Base-by-base conservation (phyloP, 2,797 vertebrate genomes). In the Acanthiza pusilla region DNA sequence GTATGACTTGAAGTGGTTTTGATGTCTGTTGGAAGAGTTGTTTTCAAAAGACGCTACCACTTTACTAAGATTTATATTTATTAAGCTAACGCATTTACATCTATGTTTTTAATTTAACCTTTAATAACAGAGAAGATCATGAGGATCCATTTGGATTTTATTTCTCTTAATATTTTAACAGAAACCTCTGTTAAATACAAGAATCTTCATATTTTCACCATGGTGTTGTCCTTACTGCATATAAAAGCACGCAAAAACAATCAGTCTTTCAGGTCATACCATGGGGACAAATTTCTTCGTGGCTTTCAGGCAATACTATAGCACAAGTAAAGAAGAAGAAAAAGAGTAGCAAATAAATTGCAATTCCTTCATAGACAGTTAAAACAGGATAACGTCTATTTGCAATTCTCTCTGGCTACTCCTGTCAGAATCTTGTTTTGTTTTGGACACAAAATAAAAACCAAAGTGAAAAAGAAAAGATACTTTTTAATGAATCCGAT, bases 61-160 rank as follows among this genome's bases (percentile, higher is more conserved):
- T 77, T 86, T 61, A 42, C 21, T 57, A 79, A 88, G 47, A 86
- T 66, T 68, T 85, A 5, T 70, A 60, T 93, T 94, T 96, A 58
- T 81, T 75, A 62, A 94, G 12, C 47, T 90, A 93, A 88, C 25
- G 6, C 29, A 53, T 81, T 93, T 95, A 22, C 22, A 77, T 93
- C 36, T 53, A 5, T 65, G 13, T 22, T 61, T 89, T 78, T 61
- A 79, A 47, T 89, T 94, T 81, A 77, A 74, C 75, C 29, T 88
- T 91, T 96, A 91, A 80, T 93, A 96, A 81, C 78, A 78, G 63
- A 89, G 63, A 89, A 57, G 78, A 34, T 95, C 16, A 47, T 18
- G 36, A 95, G n/a, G 11, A 65, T 84, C 53, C 14, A 7, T 54
- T 55, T 74, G 54, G 11, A 9, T 21, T 61, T 85, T 91, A 55